Evolutionary conservation across 2,888 invertebrate species (phyloP), one percentile per base, ranked within the genome.

Genomic region (Mechanitis messenoides): DNA sequence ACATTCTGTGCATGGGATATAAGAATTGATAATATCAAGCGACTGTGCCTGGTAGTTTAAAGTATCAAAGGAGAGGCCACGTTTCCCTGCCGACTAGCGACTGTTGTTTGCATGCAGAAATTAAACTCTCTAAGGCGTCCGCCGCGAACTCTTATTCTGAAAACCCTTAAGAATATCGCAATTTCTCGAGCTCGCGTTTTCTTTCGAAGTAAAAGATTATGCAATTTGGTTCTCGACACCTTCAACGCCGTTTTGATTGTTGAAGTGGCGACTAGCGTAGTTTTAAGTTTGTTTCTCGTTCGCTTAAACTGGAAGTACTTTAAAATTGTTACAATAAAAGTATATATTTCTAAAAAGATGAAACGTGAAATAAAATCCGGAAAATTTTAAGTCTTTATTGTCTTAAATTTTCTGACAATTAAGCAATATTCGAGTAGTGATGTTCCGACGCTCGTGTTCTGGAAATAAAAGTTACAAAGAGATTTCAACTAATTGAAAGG

Each of bases 21-120:
- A 58, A 55, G 56, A 61, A 45, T 61, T 61, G 7, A 45, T 12
- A 42, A 47, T 57, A 47, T 47, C 56, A 53, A 57, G 60, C 53
- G 35, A 45, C 45, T 53, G 47, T 58, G 64, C 61, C 55, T 53
- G 56, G 62, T 55, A 58, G 60, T 64, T 62, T 62, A 66, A 62
- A 66, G 58, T 64, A 62, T 66, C 62, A 64, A 62, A 66, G 56
- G 46, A 64, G 56, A 58, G 56, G 46, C 59, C 56, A 54, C 55
- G 57, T 45, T 54, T 54, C 50, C 45, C 55, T 72, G 71, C 64
- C 63, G 69, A 59, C 55, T 72, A 71, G 63, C 63, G 69, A 59
- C 68, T 66, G 59, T 65, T 83, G 81, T 86, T 84, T 86, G 79
- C 83, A 72, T 74, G 76, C 72, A 78, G 76, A 78, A 79, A 85